These are phyloP conservation scores for Bembecia ichneumoniformis DNA, from an alignment of 2,888 invertebrate genomes.

Conservation along the genomic window DNA sequence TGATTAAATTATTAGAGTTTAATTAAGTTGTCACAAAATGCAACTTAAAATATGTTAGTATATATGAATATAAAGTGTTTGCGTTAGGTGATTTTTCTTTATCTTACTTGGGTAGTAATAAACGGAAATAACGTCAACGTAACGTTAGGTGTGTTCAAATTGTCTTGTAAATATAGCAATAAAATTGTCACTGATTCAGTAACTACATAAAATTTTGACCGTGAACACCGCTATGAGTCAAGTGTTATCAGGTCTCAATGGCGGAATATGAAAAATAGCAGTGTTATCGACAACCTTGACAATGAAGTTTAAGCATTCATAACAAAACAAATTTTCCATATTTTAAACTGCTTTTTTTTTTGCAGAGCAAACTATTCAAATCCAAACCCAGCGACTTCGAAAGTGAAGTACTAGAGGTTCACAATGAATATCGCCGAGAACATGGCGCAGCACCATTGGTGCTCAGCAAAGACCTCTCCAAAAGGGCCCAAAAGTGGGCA, in stretches of 20 bases:
- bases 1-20: too few relatives aligned
- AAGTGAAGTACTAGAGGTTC: slow-evolving; percentile 51
- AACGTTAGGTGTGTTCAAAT: neutral
- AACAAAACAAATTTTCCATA: too few relatives aligned
- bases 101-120: too few relatives aligned
- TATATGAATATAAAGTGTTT: too few relatives aligned
- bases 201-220: slow-evolving; percentile 4
- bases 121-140: too few relatives aligned
- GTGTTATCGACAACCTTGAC: neutral
- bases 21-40: too few relatives aligned
- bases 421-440: slow-evolving; percentile 57
- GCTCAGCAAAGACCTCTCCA: slow-evolving; percentile 75
- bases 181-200: neutral
- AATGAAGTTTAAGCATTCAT: neutral
- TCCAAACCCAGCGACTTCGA: slow-evolving; percentile 54
- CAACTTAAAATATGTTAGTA: too few relatives aligned
- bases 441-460: slow-evolving; percentile 61
- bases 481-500: slow-evolving; percentile 80
- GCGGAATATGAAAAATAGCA: slow-evolving; percentile 3
- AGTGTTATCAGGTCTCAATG: slow-evolving; percentile 2
- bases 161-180: neutral
- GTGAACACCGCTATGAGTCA: slow-evolving; percentile 9
- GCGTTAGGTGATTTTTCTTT: too few relatives aligned
- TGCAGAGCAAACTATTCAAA: slow-evolving; percentile 57
- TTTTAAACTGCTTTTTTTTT: slow-evolving; percentile 12